Conservation (phyloP, 2,888 invertebrate species). For the Eucera pruinosa region DNA sequence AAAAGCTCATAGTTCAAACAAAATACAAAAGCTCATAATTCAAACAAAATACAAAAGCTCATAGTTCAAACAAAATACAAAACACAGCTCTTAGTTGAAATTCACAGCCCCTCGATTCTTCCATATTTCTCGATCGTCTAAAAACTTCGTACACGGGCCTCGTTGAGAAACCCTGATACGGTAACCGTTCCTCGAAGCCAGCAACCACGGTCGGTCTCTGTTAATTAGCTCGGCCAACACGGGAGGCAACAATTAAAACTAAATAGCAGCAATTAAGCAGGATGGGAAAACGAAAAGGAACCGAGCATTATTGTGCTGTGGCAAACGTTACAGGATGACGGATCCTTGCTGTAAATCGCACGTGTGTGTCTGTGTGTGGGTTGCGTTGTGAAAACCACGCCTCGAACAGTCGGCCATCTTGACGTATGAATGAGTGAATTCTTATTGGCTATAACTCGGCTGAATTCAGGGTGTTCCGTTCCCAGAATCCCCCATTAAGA, state of each 20-base stretch:
- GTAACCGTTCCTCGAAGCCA: too few species aligned
- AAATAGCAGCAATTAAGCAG: conserved; percentile 40
- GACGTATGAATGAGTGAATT: conserved; percentile 55
- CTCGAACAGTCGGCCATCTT: conserved; percentile 67
- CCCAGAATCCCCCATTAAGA: conserved; percentile 30
- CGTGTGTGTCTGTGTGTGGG: background rate
- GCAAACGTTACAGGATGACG: background rate
- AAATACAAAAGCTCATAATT: too few species aligned
- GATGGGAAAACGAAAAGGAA: conserved; percentile 21
- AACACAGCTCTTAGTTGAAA: too few species aligned
- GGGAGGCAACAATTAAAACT: conserved; percentile 33
- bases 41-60: too few species aligned
- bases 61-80: too few species aligned
- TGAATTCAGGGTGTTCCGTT: conserved; percentile 52
- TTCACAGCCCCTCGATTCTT: too few species aligned
- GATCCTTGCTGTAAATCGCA: background rate
- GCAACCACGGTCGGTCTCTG: conserved; percentile 2
- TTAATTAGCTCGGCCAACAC: conserved; percentile 11
- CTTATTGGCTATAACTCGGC: conserved; percentile 55
- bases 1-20: too few species aligned
- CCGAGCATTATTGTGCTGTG: background rate
- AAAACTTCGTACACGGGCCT: too few species aligned
- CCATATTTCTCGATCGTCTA: too few species aligned
- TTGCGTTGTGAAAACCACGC: conserved; percentile 69
- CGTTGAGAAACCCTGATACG: too few species aligned